Conservation (phyloP, 2,888 invertebrate species). For the Helobdella robusta region DNA sequence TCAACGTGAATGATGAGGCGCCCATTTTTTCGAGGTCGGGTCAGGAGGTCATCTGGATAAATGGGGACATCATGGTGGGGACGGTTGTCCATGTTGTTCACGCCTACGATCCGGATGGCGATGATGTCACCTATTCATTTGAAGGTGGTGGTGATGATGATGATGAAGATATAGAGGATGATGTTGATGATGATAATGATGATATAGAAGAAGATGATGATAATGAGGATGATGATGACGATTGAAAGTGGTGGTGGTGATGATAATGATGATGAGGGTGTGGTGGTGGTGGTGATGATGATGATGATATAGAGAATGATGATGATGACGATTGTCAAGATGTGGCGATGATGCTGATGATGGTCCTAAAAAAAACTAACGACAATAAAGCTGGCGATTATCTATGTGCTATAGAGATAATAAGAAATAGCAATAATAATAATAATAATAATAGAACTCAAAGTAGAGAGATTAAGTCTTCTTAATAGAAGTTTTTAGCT, state of each 20-base stretch:
- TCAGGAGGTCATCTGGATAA: conserved; percentile 2
- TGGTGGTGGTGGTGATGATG: neutral
- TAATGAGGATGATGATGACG: neutral
- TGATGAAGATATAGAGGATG: neutral
- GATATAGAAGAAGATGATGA: neutral
- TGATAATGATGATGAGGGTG: neutral
- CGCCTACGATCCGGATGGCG: conserved; percentile 92
- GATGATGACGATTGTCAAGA: neutral
- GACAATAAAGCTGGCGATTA: too few relatives aligned
- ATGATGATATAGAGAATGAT: neutral
- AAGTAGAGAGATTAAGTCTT: too few relatives aligned
- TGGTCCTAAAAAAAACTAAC: too few relatives aligned
- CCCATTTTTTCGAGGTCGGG: conserved; percentile 54
- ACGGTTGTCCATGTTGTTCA: conserved; percentile 91
- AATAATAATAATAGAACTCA: too few relatives aligned
- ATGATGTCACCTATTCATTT: conserved; percentile 78
- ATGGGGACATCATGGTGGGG: conserved; percentile 45
- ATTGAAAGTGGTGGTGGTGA: neutral
- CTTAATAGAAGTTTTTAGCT: too few relatives aligned
- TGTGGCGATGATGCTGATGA: neutral
- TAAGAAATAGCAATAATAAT: too few relatives aligned
- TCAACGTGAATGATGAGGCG: conserved; percentile 93
- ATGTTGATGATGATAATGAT: neutral
- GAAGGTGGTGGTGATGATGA: conserved; percentile 53
- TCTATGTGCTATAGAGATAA: too few relatives aligned